Conservation (phyloP, 1,140 invertebrate species). For the Tribolium madens region DNA sequence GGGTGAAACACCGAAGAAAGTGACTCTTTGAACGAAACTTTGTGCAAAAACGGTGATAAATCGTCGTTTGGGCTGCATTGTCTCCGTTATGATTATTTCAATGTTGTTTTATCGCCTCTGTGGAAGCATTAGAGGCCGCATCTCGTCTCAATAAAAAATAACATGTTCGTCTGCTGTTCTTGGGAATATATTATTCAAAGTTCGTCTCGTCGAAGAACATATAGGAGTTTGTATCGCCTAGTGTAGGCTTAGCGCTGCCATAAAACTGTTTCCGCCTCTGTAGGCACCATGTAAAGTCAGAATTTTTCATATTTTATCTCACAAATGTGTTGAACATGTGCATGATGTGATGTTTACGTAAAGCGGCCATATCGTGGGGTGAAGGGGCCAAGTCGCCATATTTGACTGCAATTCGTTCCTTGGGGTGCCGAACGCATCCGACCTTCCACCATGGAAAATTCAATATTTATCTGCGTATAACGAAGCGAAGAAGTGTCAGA, state of each 20-base stretch:
- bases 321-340: slow-evolving; percentile 37
- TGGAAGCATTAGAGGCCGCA: slow-evolving; percentile 19
- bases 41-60: background rate
- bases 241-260: slow-evolving; percentile 25
- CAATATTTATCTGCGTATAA: background rate
- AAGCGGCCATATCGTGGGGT: slow-evolving; percentile 12
- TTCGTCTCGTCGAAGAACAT: slow-evolving; percentile 21
- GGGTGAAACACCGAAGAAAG: background rate
- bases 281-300: slow-evolving; percentile 37
- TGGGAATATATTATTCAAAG: slow-evolving; percentile 30
- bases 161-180: slow-evolving; percentile 17
- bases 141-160: slow-evolving; percentile 30
- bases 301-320: slow-evolving; percentile 39
- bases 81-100: slow-evolving; percentile 21
- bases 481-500: slow-evolving; percentile 13
- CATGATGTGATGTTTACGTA: slow-evolving; percentile 26
- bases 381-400: slow-evolving; percentile 18
- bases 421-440: slow-evolving; percentile 15
- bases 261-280: slow-evolving; percentile 34
- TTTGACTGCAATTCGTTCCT: slow-evolving; percentile 19
- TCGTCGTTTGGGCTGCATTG: slow-evolving; percentile 1
- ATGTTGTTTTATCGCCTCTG: slow-evolving; percentile 19
- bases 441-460: background rate
- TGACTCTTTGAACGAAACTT: background rate
- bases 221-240: slow-evolving; percentile 28